These are phyloP conservation scores for Aviceda cuculoides DNA, from an alignment of 2,797 vertebrate species.

Conservation along the genomic window DNA sequence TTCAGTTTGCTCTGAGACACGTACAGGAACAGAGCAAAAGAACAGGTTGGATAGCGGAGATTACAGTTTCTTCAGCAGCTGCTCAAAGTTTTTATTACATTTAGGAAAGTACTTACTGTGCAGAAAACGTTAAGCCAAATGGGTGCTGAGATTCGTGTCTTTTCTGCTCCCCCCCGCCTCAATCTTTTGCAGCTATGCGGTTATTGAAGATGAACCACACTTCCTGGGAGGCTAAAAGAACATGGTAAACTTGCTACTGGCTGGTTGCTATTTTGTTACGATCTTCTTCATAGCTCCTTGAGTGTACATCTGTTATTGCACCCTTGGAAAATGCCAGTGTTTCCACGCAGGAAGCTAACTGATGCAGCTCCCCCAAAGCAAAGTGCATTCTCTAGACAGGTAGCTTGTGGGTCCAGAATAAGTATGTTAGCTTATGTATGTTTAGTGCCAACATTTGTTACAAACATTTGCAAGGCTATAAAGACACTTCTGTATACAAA, in stretches of 20 bases:
- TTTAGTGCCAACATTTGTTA: background rate
- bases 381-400: background rate
- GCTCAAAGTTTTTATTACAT: background rate
- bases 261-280: background rate
- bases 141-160: background rate
- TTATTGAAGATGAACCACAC: background rate
- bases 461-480: background rate
- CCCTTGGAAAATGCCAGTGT: background rate
- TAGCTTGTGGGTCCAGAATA: background rate
- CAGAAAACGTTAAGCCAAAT: background rate
- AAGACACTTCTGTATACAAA: background rate
- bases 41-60: background rate
- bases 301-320: background rate
- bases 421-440: accelerated
- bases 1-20: background rate
- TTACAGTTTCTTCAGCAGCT: background rate
- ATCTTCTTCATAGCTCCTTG: background rate
- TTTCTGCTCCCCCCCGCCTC: background rate
- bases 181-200: background rate
- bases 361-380: background rate
- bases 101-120: background rate
- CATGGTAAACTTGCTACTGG: background rate
- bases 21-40: background rate
- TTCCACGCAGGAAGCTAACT: background rate
- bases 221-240: background rate